Base-by-base conservation (phyloP, 2,113 vertebrate genomes). In the Callopanchax toddi region DNA sequence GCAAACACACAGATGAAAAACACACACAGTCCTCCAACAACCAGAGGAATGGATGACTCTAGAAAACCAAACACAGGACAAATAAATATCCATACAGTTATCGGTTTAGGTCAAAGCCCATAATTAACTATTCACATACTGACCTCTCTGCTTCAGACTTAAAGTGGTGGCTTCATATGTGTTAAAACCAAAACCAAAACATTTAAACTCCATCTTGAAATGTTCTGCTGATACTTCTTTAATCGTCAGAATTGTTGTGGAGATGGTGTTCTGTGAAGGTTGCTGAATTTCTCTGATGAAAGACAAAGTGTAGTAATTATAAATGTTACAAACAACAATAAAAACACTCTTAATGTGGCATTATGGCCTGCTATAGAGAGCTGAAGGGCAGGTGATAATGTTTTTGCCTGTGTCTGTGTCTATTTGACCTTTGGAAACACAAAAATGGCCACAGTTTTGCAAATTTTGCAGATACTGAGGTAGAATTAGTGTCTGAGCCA, bases 171-270 rank as follows among this genome's bases (percentile, higher is more conserved):
- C 10, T 0, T 0, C 0, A 0, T 0, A 0, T 1, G 0, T 0
- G 26, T 5, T 18, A 0, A 0, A 0, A 13, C 56, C 18, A 0
- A 0, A 0, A 0, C 72, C 87, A 0, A 0, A 0, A 32, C 91
- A 93, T 1, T 10, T 1, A 21, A 88, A 91, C 9, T 52, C 0
- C 2, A 50, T 4, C 5, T 34, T 11, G 40, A 91, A 90, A 56
- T 93, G 75, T 3, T 37, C 0, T 6, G 63, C 39, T 2, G 88
- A 87, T 3, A 90, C 87, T 23, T 36, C 69, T 3, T 25, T 8
- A 13, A 93, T 91, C 42, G 46, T 81, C 26, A 92, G 74, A 21
- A 56, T 12, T 0, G 73, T 61, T 2, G 60, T 78, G 62, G 34
- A 5, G 29, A 36, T 32, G 18, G 29, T 74, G 0, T 1, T 13